Percentiles rank a stretch among this genome's conserved stretches.
These are phyloP conservation scores for Callosobruchus maculatus DNA, from an alignment of 2,888 invertebrate genomes.

Conservation along the genomic window DNA sequence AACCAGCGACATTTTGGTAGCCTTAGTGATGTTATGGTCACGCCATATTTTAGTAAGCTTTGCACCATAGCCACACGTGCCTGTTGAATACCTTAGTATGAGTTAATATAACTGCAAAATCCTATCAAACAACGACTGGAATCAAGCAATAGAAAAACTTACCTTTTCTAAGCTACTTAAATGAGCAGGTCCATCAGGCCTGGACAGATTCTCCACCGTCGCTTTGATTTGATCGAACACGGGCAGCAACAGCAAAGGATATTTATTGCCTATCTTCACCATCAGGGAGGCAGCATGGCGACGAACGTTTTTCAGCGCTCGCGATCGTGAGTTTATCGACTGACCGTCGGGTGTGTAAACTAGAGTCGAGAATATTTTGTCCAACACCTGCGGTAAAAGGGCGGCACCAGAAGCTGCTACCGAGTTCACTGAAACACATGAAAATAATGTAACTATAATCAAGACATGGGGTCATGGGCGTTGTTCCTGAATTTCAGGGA, in stretches of 20 bases:
- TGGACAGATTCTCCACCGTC: conserved; percentile 68
- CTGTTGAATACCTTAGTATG: too few relatives aligned
- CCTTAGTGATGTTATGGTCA: too few relatives aligned
- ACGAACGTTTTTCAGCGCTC: conserved; percentile 41
- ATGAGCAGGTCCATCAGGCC: conserved; percentile 60
- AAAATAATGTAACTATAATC: too few relatives aligned
- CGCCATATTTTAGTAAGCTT: too few relatives aligned
- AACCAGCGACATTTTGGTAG: too few relatives aligned
- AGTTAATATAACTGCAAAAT: too few relatives aligned
- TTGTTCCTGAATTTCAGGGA: too few relatives aligned
- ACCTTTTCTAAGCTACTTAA: conserved; percentile 77
- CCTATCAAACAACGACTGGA: too few relatives aligned
- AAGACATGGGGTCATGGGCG: too few relatives aligned
- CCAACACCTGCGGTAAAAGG: conserved; percentile 73
- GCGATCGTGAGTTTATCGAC: conserved; percentile 45
- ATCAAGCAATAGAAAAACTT: background rate
- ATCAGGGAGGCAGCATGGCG: conserved; percentile 86
- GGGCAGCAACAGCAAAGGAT: conserved; percentile 78
- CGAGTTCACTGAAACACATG: conserved; percentile 47
- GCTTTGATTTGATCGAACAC: conserved; percentile 82
- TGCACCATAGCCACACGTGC: too few relatives aligned
- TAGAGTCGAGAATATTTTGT: conserved; percentile 84
- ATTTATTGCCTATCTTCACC: conserved; percentile 85
- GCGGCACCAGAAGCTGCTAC: conserved; percentile 63
- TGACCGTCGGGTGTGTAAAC: conserved; percentile 67